Percentiles rank a stretch among this genome's conserved stretches.
These are phyloP conservation scores for Odontophorus gujanensis DNA, from an alignment of 2,113 vertebrate genomes.

Conservation along the genomic window DNA sequence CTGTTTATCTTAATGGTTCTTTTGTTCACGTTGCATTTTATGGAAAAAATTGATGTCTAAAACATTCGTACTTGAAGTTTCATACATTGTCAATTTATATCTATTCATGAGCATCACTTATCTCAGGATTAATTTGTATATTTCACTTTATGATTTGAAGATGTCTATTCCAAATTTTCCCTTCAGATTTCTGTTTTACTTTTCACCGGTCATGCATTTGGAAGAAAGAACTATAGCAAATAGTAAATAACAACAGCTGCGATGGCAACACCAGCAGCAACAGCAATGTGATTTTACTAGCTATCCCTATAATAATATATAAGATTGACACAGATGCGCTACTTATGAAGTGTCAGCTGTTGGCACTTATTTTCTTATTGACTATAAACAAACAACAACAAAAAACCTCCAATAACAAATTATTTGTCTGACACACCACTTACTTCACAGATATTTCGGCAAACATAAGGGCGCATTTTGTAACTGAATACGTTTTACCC, in stretches of 20 bases:
- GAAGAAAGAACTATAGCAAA: not conserved
- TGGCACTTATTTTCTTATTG: not conserved
- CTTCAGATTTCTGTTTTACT: not conserved
- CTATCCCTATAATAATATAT: not conserved
- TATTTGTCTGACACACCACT: not conserved
- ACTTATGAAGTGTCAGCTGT: slow-evolving; percentile 2
- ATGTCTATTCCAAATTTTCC: not conserved
- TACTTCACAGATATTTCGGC: not conserved
- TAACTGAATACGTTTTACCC: slow-evolving; percentile 42
- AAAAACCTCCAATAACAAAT: not conserved
- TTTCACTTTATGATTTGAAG: not conserved
- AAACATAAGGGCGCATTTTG: not conserved
- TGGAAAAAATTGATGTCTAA: not conserved
- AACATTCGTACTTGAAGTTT: accelerated
- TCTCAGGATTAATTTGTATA: not conserved
- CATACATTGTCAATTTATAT: not conserved
- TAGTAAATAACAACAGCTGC: slow-evolving; percentile 38
- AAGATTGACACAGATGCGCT: slow-evolving; percentile 3
- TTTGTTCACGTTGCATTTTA: not conserved
- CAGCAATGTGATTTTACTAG: slow-evolving; percentile 9
- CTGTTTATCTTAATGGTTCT: not conserved
- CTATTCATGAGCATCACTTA: not conserved
- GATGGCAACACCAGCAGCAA: not conserved
- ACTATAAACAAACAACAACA: not conserved
- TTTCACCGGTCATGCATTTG: not conserved